Evolutionary conservation across 2,797 vertebrate species (phyloP), one percentile per base, ranked within the genome.

Genomic region (Mareca penelope): DNA sequence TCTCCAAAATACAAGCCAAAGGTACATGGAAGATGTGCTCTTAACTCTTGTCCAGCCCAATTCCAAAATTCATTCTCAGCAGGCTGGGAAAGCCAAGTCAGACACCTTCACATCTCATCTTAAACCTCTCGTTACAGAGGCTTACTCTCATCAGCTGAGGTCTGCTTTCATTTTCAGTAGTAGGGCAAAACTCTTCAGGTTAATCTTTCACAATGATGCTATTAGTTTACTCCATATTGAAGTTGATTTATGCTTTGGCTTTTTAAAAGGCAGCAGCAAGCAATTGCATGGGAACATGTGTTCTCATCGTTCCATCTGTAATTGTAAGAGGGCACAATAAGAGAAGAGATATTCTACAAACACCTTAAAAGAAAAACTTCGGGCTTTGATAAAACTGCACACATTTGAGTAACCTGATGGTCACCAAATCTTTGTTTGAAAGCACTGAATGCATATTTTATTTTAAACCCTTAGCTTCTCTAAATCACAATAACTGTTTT

Each of bases 341-440:
- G 31, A 92, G 44, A 59, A 91, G 33, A 80, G 63, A 63, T 8
- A 40, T 31, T 44, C 40, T 77, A 81, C 37, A 76, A 85, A 68
- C 24, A 67, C 8, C 19, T 56, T 52, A 53, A 37, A 73, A 86
- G 80, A 55, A 53, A 48, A 11, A 24, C 61, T 69, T 26, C 24
- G 33, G 61, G 40, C 28, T 80, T 86, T 81, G 56, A 60, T 81
- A 69, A 29, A 29, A 46, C 35, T 22, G 21, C 46, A 90, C 53
- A 77, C 77, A 92, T 95, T 94, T 91, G 22, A 93, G 48, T 57
- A 42, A 56, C n/a, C 44, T 87, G 44, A 6, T 85, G 95, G 71
- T 60, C 15, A 2, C 35, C 4, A 4, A 63, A 55, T 71, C 44
- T 82, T 90, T 85, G 39, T 56, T 60, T 53, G 67, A 81, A 91